A percentile compares a stretch with the other conserved stretches of the same genome.
Conservation (phyloP, 2,113 vertebrate genomes). For the Syngnathus floridae region DNA sequence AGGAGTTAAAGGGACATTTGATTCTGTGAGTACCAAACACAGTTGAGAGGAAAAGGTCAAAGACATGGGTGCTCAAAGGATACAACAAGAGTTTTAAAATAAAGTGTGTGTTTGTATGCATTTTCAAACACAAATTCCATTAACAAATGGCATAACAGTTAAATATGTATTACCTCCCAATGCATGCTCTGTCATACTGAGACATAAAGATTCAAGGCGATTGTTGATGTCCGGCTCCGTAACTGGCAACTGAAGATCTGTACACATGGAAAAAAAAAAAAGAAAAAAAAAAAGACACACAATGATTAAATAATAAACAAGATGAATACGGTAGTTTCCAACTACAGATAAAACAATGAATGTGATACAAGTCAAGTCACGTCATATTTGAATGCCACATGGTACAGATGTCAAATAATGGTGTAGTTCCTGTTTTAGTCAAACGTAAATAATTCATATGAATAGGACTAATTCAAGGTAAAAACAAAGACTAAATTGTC, state of each 20-base stretch:
- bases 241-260: conserved; percentile 90
- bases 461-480: too few species aligned
- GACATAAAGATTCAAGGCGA: conserved; percentile 96
- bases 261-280: conserved; percentile 23
- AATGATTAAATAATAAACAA: not conserved
- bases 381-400: too few species aligned
- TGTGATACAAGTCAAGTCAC: not conserved
- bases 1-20: not conserved
- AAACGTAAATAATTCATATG: too few species aligned
- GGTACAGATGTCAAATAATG: too few species aligned
- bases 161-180: conserved; percentile 78
- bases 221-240: conserved; percentile 99
- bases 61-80: not conserved
- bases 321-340: too few species aligned
- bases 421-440: too few species aligned
- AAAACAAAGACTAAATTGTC: too few species aligned
- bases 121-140: not conserved
- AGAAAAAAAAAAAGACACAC: conserved; percentile 15
- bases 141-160: not conserved
- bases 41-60: not conserved
- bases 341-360: too few species aligned
- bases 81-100: not conserved
- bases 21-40: not conserved
- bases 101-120: not conserved
- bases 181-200: conserved; percentile 98